Conservation (phyloP, 2,797 vertebrate species). For the Xenops minutus region DNA sequence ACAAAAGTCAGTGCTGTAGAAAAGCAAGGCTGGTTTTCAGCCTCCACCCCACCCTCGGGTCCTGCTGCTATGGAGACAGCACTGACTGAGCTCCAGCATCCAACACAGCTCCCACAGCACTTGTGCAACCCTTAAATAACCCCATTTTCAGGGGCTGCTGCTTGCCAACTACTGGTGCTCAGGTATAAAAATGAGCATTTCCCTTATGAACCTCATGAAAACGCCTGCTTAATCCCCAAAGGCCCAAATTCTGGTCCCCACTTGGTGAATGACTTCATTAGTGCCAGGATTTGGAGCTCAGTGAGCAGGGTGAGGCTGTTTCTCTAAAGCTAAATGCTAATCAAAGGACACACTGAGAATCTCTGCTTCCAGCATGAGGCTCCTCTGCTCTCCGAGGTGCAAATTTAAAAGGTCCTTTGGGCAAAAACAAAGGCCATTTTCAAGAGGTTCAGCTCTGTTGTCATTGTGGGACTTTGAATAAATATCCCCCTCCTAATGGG, state of each 20-base stretch:
- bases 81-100: not conserved
- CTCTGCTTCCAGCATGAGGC: not conserved
- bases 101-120: not conserved
- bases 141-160: not conserved
- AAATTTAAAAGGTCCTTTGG: not conserved
- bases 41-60: not conserved
- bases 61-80: constrained; percentile 31
- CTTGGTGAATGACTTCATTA: not conserved
- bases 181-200: not conserved
- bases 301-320: not conserved
- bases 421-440: not conserved
- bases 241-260: not conserved
- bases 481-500: not conserved
- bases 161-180: not conserved
- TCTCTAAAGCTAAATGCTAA: not conserved
- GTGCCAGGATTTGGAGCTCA: not conserved
- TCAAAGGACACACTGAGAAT: not conserved
- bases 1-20: not conserved
- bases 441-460: not conserved
- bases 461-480: not conserved
- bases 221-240: not conserved
- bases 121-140: not conserved
- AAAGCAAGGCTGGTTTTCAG: not conserved
- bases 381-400: not conserved
- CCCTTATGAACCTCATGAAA: not conserved